Percentiles rank a stretch among this genome's conserved stretches.
Conservation (phyloP, 2,888 invertebrate species). For the Apomyelois bistriatella region DNA sequence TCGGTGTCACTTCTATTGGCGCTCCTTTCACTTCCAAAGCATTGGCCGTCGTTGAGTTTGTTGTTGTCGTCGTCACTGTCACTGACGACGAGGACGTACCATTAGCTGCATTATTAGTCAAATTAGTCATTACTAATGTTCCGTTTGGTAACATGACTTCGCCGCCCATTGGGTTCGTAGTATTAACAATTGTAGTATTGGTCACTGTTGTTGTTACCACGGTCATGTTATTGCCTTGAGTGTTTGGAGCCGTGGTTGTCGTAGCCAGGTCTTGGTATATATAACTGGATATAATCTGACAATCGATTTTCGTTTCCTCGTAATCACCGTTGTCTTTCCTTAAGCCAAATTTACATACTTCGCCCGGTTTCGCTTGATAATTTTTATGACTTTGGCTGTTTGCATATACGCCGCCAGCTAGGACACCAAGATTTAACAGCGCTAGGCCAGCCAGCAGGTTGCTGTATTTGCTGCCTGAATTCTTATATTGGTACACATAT, state of each 20-base stretch:
- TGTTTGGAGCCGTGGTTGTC: conserved; percentile 18
- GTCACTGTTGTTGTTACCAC: conserved; percentile 55
- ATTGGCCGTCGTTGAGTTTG: conserved; percentile 49
- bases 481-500: conserved; percentile 63
- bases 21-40: conserved; percentile 69
- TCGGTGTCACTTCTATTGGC: conserved; percentile 58
- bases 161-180: conserved; percentile 36
- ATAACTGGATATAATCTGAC: conserved; percentile 62
- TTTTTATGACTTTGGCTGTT: conserved; percentile 21
- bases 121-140: conserved; percentile 51
- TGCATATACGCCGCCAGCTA: conserved; percentile 49
- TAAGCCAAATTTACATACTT: conserved; percentile 63
- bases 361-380: conserved; percentile 54
- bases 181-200: conserved; percentile 55
- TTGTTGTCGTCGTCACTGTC: conserved; percentile 44
- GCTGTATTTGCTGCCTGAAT: conserved; percentile 69
- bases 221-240: conserved; percentile 39
- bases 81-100: conserved; percentile 43
- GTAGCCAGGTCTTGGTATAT: conserved; percentile 48
- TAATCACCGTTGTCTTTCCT: conserved; percentile 65
- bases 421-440: conserved; percentile 61
- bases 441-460: conserved; percentile 62
- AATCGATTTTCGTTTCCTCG: conserved; percentile 67
- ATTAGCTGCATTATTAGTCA: conserved; percentile 25
- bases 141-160: conserved; percentile 59